phyloP scores from a whole-genome alignment of 35 echinoderm and acorn worm species.

The Hemicentrotus pulcherrimus region DNA sequence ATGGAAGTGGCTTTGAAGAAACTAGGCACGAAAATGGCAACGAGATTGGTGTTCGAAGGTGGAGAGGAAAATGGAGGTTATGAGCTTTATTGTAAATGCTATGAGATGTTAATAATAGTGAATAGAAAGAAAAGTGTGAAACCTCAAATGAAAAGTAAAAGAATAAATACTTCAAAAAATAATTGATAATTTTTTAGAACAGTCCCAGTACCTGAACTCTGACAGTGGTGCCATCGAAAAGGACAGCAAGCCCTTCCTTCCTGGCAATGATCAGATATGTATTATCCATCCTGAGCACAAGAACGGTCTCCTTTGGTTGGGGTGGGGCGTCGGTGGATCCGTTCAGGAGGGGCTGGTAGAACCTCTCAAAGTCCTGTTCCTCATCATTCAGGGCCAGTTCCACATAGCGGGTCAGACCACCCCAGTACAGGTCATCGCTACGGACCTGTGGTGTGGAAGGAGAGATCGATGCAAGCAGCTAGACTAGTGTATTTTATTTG shows the following conservation, averaged over 20 bases:
- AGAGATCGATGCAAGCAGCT: background rate
- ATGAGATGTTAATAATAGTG: background rate
- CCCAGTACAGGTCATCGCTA: conserved; percentile 44
- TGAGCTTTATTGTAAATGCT: too few species aligned
- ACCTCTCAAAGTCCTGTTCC: conserved; percentile 33
- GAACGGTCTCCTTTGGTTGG: conserved; percentile 23
- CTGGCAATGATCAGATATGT: conserved; percentile 42
- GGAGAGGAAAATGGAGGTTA: too few species aligned
- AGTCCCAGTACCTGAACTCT: conserved; percentile 56
- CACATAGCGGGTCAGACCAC: conserved; percentile 17
- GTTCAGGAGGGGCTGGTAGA: conserved; percentile 36
- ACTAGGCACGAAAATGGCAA: too few species aligned
- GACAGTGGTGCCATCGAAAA: conserved; percentile 51
- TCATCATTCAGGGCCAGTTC: conserved; percentile 29
- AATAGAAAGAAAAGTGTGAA: background rate
- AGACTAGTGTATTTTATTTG: background rate
- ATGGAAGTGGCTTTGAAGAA: too few species aligned
- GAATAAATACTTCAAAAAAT: background rate
- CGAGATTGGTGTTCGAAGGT: too few species aligned
- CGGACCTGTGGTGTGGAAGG: background rate
- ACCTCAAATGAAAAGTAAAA: background rate
- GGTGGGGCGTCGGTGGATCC: background rate
- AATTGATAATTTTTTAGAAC: background rate
- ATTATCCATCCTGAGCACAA: background rate
- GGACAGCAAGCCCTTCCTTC: conserved; percentile 53